Conservation (phyloP, 2,797 vertebrate species). For the Choloepus didactylus region DNA sequence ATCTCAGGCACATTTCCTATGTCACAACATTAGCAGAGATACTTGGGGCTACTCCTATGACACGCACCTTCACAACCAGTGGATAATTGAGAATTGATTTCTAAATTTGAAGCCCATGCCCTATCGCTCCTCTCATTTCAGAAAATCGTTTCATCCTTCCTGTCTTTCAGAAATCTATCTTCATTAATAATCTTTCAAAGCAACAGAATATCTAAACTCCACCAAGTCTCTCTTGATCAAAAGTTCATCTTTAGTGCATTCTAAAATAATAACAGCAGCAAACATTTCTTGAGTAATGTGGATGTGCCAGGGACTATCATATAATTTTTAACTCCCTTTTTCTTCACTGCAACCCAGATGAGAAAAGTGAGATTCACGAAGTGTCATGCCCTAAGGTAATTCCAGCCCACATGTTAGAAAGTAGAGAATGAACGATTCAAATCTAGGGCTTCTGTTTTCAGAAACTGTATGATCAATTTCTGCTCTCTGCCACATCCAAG, state of each 20-base stretch:
- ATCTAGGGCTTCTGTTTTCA: not conserved
- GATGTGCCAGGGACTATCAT: not conserved
- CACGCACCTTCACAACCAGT: not conserved
- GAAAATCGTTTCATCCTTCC: not conserved
- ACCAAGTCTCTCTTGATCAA: not conserved
- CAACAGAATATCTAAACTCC: not conserved
- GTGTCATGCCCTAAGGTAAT: not conserved
- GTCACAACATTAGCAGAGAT: not conserved
- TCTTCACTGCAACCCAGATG: not conserved
- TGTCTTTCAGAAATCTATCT: not conserved
- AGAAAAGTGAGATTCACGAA: not conserved
- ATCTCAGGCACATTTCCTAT: not conserved
- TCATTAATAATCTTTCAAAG: not conserved
- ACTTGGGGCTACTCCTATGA: not conserved
- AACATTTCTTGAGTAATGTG: not conserved
- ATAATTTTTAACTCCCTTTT: not conserved
- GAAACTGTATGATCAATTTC: not conserved
- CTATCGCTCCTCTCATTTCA: not conserved
- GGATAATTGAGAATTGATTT: not conserved
- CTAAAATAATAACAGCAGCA: not conserved
- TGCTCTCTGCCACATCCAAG: not conserved
- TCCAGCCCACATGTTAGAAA: not conserved
- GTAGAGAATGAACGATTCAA: not conserved
- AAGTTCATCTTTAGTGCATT: not conserved
- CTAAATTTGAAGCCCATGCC: not conserved